Percentiles rank a stretch among this genome's conserved stretches.
These are phyloP conservation scores for Neosalanx taihuensis DNA, from an alignment of 2,797 vertebrate species.

Conservation along the genomic window DNA sequence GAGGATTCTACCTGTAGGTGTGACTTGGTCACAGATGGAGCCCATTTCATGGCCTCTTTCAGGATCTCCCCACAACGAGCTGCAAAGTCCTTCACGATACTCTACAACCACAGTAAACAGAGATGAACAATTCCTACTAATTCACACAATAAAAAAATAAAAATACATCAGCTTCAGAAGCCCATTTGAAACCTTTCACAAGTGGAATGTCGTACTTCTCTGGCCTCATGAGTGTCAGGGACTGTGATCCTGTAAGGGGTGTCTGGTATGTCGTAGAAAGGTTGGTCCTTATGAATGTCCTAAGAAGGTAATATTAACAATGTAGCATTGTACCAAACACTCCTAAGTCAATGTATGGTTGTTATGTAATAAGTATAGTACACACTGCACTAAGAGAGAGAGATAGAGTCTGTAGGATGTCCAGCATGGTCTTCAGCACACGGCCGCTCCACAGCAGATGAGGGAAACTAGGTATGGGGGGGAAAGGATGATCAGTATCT, in stretches of 20 bases:
- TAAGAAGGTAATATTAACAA: constrained; percentile 51
- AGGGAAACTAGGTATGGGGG: constrained; percentile 76
- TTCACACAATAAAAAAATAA: neutral
- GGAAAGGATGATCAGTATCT: neutral
- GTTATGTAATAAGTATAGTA: constrained; percentile 13
- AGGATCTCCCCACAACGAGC: constrained; percentile 97
- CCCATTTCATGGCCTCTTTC: constrained; percentile 98
- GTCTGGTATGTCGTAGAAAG: constrained; percentile 94
- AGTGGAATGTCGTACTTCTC: constrained; percentile 77
- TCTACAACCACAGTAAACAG: constrained; percentile 66
- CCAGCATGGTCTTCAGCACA: constrained; percentile 93
- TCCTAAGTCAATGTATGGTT: no score
- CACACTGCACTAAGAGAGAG: constrained; percentile 89
- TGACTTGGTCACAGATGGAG: constrained; percentile 93
- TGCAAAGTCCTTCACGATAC: constrained; percentile 95
- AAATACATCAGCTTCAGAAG: no score
- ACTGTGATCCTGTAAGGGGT: constrained; percentile 91
- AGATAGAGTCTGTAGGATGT: constrained; percentile 94
- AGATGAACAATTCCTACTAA: neutral
- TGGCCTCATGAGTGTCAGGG: constrained; percentile 90
- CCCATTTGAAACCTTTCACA: neutral
- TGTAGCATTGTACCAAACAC: neutral
- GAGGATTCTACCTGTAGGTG: constrained; percentile 83
- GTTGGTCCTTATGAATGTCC: constrained; percentile 97
- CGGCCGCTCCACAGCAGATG: constrained; percentile 94